These are phyloP conservation scores for Yponomeuta malinellus DNA, from an alignment of 2,888 invertebrate genomes.

Conservation along the genomic window DNA sequence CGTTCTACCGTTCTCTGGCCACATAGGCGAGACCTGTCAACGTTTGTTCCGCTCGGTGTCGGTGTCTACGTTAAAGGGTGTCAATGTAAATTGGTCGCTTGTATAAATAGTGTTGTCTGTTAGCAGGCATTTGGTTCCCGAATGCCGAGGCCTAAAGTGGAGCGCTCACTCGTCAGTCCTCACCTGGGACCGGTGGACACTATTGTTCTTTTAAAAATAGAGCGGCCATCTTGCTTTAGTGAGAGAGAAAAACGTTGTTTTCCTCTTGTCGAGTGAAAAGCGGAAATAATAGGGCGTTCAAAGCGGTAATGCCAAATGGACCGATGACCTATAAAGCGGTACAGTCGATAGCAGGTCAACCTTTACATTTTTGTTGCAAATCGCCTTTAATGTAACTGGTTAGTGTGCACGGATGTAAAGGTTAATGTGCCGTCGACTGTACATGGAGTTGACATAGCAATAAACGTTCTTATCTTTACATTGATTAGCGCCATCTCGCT, in stretches of 20 bases:
- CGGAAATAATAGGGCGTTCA: neutral
- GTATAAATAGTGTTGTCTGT: slow-evolving; percentile 67
- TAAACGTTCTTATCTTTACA: too few relatives aligned
- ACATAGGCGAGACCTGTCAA: slow-evolving; percentile 27
- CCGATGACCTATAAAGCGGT: neutral
- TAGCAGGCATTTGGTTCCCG: slow-evolving; percentile 54
- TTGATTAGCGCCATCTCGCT: too few relatives aligned
- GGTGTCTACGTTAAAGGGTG: slow-evolving; percentile 13
- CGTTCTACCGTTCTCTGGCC: slow-evolving; percentile 25
- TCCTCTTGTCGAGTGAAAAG: neutral
- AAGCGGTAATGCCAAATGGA: neutral
- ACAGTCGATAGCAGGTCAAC: neutral
- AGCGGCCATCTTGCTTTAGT: neutral
- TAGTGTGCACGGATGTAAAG: too few relatives aligned
- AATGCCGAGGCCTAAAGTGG: slow-evolving; percentile 63
- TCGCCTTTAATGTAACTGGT: too few relatives aligned
- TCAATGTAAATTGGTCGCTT: slow-evolving; percentile 31
- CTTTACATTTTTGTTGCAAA: too few relatives aligned
- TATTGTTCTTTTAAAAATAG: slow-evolving; percentile 9
- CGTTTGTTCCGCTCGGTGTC: neutral
- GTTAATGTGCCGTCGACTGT: too few relatives aligned
- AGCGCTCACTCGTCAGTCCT: slow-evolving; percentile 35
- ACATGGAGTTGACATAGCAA: too few relatives aligned
- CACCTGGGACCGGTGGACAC: slow-evolving; percentile 27
- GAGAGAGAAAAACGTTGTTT: neutral